Evolutionary conservation across 2,888 invertebrate genomes (phyloP), one percentile per base, ranked within the genome.

Genomic region (Leuctra nigra): DNA sequence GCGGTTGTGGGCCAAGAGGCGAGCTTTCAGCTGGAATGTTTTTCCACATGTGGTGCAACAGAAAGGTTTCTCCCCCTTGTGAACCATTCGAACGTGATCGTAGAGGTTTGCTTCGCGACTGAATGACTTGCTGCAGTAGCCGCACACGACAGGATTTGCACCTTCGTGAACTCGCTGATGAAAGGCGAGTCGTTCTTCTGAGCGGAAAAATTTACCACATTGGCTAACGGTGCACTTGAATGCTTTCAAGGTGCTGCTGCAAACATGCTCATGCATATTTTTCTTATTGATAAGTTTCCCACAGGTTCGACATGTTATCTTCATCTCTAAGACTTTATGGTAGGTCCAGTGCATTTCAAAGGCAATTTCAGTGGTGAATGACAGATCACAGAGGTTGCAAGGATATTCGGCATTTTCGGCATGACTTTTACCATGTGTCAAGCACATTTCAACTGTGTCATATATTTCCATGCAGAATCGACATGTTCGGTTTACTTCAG

Each of bases 81-180:
- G 61, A 9, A 59, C 59, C 41, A 61, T 14, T 23, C 59, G 41
- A 6, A 59, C 59, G 35, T 61, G 61, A 23, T 61, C 59, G 22
- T 54, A 57, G 24, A 61, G 36, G 24, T 57, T 57, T 38, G 53
- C 58, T 25, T 58, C 58, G 24, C 58, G 39, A 29, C 56, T 55
- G 41, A 62, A 64, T 29, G 50, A 55, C 39, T 60, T 61, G 14
- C 60, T 61, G 24, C 64, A 64, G 23, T 58, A 56, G 20, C 59
- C 56, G 29, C 64, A 64, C 2, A 22, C 39, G 4, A 58, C 48
- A n/a, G 56, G 47, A 47, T 35, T 41, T 11, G 46, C 55, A 13
- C 53, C 55, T 9, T 56, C 53, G 38, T 63, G 63, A 18, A 59
- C 55, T 13, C 56, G 55, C 50, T 46, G 20, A 24, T 63, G 63